Evolutionary conservation across 2,113 vertebrate genomes (phyloP).

Genomic region (Oryzias woworae): DNA sequence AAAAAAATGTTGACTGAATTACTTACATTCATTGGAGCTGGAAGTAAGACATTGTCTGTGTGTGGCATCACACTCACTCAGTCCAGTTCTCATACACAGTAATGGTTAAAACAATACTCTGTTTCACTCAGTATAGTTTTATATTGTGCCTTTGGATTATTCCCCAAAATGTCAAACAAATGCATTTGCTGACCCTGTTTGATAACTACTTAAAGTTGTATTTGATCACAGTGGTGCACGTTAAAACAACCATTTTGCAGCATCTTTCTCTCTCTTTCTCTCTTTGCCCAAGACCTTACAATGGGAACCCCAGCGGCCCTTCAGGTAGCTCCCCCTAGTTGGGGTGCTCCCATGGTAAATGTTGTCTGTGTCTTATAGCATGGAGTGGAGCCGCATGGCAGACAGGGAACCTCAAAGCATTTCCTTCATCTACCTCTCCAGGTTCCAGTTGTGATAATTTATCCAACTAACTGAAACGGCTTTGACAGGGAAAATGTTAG

Average conservation of each 20-base stretch:
- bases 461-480: conserved; percentile 1
- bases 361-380: conserved; percentile 78
- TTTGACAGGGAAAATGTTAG: neutral
- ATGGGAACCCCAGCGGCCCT: conserved; percentile 92
- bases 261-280: conserved; percentile 11
- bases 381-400: conserved; percentile 76
- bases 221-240: neutral
- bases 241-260: conserved; percentile 40
- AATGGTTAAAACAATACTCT: no score
- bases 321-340: conserved; percentile 95
- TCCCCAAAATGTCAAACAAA: conserved; percentile 1
- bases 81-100: no score
- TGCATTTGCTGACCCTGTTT: neutral
- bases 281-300: conserved; percentile 84
- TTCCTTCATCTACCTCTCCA: conserved; percentile 57
- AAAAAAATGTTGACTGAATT: no score
- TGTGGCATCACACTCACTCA: no score
- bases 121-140: no score
- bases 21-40: no score
- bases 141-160: neutral
- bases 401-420: conserved; percentile 48
- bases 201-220: neutral
- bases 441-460: conserved; percentile 28
- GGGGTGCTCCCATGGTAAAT: conserved; percentile 93
- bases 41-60: no score